Evolutionary conservation across 2,113 vertebrate species (phyloP).

Genomic region (Hiodon alosoides): DNA sequence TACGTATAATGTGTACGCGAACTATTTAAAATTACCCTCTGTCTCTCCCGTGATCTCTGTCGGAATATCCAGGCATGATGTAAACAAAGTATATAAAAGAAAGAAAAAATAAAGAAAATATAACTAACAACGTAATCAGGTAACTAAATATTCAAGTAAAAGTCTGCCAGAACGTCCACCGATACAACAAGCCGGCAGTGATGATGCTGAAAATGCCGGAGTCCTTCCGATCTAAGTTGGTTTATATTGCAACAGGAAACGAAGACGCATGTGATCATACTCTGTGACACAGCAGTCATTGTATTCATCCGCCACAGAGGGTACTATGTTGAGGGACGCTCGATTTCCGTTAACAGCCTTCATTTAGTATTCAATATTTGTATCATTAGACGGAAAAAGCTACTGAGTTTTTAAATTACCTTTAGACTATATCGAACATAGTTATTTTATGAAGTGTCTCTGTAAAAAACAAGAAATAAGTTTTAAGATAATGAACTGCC

Average conservation of each 20-base stretch:
- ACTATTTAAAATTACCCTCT: conserved; percentile 61
- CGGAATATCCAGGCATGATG: conserved; percentile 87
- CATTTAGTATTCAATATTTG: no score
- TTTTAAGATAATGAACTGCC: no score
- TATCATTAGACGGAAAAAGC: no score
- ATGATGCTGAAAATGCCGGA: conserved; percentile 58
- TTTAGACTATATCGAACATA: no score
- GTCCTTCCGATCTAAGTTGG: conserved; percentile 36
- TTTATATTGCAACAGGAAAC: conserved; percentile 46
- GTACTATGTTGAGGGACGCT: not conserved
- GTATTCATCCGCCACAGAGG: conserved; percentile 50
- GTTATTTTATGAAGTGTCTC: not conserved
- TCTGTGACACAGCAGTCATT: not conserved
- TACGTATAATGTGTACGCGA: no score
- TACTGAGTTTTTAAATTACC: no score
- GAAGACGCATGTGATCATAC: conserved; percentile 4
- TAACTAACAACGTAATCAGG: conserved; percentile 17
- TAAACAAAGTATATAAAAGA: conserved; percentile 31
- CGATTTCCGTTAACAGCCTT: no score
- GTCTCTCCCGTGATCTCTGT: conserved; percentile 90
- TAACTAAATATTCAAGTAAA: not conserved
- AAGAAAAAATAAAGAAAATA: conserved; percentile 33
- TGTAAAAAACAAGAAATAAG: not conserved
- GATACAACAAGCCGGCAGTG: conserved; percentile 4
- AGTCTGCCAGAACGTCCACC: not conserved